Evolutionary conservation across 1,140 invertebrate genomes (phyloP), one percentile per base, ranked within the genome.

Genomic region (Anadara kagoshimensis): DNA sequence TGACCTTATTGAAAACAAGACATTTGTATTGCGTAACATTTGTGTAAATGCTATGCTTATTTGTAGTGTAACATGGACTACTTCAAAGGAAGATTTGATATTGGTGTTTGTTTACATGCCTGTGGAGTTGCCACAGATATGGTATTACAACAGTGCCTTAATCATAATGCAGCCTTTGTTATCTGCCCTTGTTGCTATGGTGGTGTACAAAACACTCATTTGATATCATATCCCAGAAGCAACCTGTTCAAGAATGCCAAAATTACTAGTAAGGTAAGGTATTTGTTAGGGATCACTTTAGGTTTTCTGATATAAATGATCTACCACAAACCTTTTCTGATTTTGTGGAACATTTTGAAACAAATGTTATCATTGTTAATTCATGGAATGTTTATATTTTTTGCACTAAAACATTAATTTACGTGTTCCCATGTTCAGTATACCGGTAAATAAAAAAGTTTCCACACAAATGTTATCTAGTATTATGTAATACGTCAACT

Each of bases 171-270:
- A 0, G 91, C 93, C 69, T 97, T 98, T 91, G 94, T 97, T 5
- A 92, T 95, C 66, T 97, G 95, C 88, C 97, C 97, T 1, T 99
- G 97, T 87, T 99, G 97, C 86, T 98, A 98, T 89, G 97, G 97
- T 5, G 93, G 93, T 3, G 91, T 98, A 51, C 93, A 94, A 79
- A 91, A 88, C 64, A 92, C 95, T 88, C 92, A 93, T 83, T 86
- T 95, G 20, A 76, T 93, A 20, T 87, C 90, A 0, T 97, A 98
- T 90, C 91, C 92, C 29, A 83, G 90, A 51, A 92, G 91, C 78
- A 69, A 84, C 36, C 44, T 66, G 24, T 90, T 89, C 64, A 94
- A 93, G 0, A 88, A 94, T 10, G 64, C 78, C 59, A 73, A 58
- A n/a, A 79, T 87, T 18, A 74, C 68, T 22, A 82, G 84, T 36